Base-by-base conservation (phyloP, 2,888 invertebrate genomes). In the Acleris holmiana region DNA sequence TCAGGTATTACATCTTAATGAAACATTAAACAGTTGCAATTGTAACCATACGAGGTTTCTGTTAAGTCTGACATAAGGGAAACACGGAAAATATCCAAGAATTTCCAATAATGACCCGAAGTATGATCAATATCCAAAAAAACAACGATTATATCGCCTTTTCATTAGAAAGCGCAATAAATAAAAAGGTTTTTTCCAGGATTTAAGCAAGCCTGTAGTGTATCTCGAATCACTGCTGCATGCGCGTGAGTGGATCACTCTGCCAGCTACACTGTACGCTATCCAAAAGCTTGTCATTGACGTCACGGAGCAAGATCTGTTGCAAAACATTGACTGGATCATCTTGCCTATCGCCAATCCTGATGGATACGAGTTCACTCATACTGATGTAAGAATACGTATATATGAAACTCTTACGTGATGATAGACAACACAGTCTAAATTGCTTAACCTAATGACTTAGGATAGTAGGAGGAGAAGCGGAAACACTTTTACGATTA, bases 201-300 rank as follows among this genome's bases (percentile, higher is more conserved):
- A 86, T 48, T 48, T 51, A 8, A 80, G 69, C 44, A 93, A 93
- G 68, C 94, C 94, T 0, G 82, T 89, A 2, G 87, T 95, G 47
- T 88, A 93, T 70, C 79, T 94, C 55, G 93, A 95, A 69, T 94
- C 91, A 5, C 93, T 94, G 1, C 93, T 94, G 29, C 94, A 94
- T 73, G 94, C 94, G 3, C 92, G 95, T 7, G 96, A 96, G 79
- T 95, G 95, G 95, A 94, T 95, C 64, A 94, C 95, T 0, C 93
- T 94, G 0, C 92, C 94, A 3, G 93, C 93, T 0, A 94, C 94
- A 0, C 82, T 95, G 0, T 95, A 95, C 75, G 89, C 94, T 61
- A 94, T 95, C 70, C 89, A 93, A 66, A 94, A 95, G 79, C 80
- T 95, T 67, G 90, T 95, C 13, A 92, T 91, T 60, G 94, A 94